Conservation (phyloP, 2,113 vertebrate genomes). For the Anarrhichthys ocellatus region DNA sequence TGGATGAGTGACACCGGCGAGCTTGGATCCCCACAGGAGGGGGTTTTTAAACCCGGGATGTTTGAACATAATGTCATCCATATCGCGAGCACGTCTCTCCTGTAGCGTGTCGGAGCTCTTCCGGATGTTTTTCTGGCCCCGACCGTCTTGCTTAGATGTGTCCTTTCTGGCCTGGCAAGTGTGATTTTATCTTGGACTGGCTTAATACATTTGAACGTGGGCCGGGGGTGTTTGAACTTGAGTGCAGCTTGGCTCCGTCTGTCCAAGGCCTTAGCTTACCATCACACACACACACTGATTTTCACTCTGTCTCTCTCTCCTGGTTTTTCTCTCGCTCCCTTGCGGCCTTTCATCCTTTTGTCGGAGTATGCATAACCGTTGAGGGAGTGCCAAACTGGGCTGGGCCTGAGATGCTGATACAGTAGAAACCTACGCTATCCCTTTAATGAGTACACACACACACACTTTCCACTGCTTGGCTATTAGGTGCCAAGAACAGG, state of each 20-base stretch:
- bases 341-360: constrained; percentile 58
- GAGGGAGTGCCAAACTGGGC: constrained; percentile 71
- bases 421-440: constrained; percentile 73
- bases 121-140: constrained; percentile 54
- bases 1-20: constrained; percentile 42
- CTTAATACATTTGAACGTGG: constrained; percentile 57
- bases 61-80: constrained; percentile 61
- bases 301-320: constrained; percentile 23
- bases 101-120: constrained; percentile 47
- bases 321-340: constrained; percentile 40
- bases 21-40: constrained; percentile 44
- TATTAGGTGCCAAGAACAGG: constrained; percentile 82
- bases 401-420: constrained; percentile 83
- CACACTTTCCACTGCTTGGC: constrained; percentile 72
- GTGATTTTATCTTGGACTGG: constrained; percentile 66
- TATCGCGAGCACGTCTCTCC: constrained; percentile 35
- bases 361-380: constrained; percentile 65
- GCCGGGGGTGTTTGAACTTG: constrained; percentile 62
- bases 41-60: constrained; percentile 33
- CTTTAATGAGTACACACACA: constrained; percentile 83
- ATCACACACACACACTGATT: constrained; percentile 21
- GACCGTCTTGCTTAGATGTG: constrained; percentile 56
- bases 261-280: constrained; percentile 66
- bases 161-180: constrained; percentile 56
- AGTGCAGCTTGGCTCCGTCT: constrained; percentile 45